phyloP scores from a whole-genome alignment of 2,113 vertebrate species.

The Larimichthys polyactis region DNA sequence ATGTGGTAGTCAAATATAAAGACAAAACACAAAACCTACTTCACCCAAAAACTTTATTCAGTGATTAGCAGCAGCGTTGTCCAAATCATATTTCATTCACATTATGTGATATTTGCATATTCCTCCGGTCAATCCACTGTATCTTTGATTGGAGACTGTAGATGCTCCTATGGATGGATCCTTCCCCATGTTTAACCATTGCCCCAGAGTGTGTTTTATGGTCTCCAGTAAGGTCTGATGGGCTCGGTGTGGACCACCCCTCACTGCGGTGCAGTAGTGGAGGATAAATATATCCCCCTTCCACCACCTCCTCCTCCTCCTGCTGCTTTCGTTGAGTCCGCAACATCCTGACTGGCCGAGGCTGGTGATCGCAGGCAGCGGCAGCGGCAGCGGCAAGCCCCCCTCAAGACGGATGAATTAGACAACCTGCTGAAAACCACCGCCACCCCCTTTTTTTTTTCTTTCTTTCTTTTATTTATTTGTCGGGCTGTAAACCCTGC shows the following conservation, averaged over 20 bases:
- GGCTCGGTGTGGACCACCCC: constrained; percentile 76
- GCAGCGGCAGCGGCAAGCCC: constrained; percentile 75
- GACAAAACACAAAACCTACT: not conserved
- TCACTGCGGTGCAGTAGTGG: constrained; percentile 77
- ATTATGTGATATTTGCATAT: not conserved
- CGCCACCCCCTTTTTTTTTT: constrained; percentile 24
- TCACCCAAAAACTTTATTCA: no score
- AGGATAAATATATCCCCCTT: constrained; percentile 84
- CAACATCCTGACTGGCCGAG: constrained; percentile 82
- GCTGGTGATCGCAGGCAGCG: constrained; percentile 76
- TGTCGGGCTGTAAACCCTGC: constrained; percentile 51
- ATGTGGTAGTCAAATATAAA: not conserved
- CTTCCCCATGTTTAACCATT: constrained; percentile 8
- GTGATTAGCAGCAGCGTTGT: not conserved
- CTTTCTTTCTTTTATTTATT: constrained; percentile 31
- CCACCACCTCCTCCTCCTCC: constrained; percentile 40
- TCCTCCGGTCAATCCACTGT: not conserved
- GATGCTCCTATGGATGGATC: not conserved
- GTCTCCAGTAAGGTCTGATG: constrained; percentile 56
- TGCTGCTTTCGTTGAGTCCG: constrained; percentile 71
- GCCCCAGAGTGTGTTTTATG: constrained; percentile 12
- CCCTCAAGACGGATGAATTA: constrained; percentile 82
- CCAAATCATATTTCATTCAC: not conserved
- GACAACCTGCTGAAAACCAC: constrained; percentile 55
- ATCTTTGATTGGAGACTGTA: not conserved